Evolutionary conservation across 2,113 vertebrate species (phyloP), one percentile per base, ranked within the genome.

Genomic region (Arothron firmamentum): DNA sequence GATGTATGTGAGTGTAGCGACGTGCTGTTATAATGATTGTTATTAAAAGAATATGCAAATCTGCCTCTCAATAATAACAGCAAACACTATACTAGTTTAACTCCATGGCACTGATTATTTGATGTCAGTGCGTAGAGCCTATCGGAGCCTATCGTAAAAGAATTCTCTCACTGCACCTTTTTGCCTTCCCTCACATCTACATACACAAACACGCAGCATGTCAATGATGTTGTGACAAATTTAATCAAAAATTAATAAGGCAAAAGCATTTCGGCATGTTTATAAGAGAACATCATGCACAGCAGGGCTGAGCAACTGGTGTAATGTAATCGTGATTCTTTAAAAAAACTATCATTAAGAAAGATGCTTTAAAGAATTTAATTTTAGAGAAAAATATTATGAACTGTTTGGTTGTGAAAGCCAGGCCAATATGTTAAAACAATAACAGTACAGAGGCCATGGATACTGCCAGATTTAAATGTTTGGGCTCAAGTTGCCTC

Each of bases 31-130:
- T 15, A 83, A 75, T 78, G 72, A 79, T 72, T 52, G 17, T 74
- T 86, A 78, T 83, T 81, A 78, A 80, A 84, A 54, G 75, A 43
- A 63, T 62, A 80, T 58, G 77, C 72, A 86, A 80, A 74, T 82
- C 60, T 43, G 73, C 48, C 31, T 69, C 49, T 59, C 58, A 56
- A 60, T 70, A 61, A 67, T 53, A 55, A 47, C 54, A 61, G 65
- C 64, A 59, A 15, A n/a, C 43, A 43, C 15, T 47, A 25, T 49
- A 52, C 31, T 25, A 19, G 31, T 65, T 66, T 65, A 54, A 48
- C 23, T 28, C 48, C 52, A n/a, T 71, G 34, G 21, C 18, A 61
- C 13, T 15, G 23, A 14, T 55, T 66, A 49, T 69, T 66, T 34
- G 34, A 76, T 67, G 18, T 67, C 34, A 70, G 25, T 12, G 53